A percentile compares a stretch with the other conserved stretches of the same genome.
Evolutionary conservation across 2,113 vertebrate species (phyloP).

Genomic region (Pseudolaguvia tuberculata): DNA sequence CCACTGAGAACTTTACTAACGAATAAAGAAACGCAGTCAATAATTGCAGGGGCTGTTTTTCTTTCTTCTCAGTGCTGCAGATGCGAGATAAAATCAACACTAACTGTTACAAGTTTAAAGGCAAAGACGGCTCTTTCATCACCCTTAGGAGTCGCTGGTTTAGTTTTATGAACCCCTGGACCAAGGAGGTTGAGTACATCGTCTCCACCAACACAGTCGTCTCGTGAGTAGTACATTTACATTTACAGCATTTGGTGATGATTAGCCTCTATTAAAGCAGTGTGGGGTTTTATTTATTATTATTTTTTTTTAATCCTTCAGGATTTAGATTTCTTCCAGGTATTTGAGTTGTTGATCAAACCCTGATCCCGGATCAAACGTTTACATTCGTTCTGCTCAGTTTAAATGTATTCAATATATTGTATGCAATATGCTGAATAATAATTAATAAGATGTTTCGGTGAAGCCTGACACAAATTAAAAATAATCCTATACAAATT

Average conservation of each 20-base stretch:
- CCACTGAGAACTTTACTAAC: not conserved
- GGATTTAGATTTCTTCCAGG: too few species aligned
- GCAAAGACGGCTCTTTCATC: constrained; percentile 77
- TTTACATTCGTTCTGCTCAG: too few species aligned
- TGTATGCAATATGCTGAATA: too few species aligned
- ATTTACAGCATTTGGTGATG: not conserved
- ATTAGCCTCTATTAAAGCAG: too few species aligned
- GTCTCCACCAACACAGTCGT: constrained; percentile 79
- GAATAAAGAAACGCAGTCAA: not conserved
- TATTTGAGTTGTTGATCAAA: too few species aligned
- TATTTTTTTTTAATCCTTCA: too few species aligned
- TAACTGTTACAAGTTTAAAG: constrained; percentile 80
- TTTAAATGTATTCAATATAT: too few species aligned
- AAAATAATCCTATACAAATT: too few species aligned
- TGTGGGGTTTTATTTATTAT: too few species aligned
- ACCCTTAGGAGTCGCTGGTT: constrained; percentile 83
- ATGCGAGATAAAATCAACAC: constrained; percentile 84
- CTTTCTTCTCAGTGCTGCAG: constrained; percentile 69
- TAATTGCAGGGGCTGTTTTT: not conserved
- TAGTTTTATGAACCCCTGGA: constrained; percentile 85
- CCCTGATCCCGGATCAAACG: too few species aligned
- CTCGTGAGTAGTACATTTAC: constrained; percentile 75
- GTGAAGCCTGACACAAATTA: too few species aligned
- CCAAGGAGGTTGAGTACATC: constrained; percentile 86
- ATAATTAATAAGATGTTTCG: too few species aligned